phyloP scores from a whole-genome alignment of 1,140 invertebrate genomes.

The Eubasilissa regina region DNA sequence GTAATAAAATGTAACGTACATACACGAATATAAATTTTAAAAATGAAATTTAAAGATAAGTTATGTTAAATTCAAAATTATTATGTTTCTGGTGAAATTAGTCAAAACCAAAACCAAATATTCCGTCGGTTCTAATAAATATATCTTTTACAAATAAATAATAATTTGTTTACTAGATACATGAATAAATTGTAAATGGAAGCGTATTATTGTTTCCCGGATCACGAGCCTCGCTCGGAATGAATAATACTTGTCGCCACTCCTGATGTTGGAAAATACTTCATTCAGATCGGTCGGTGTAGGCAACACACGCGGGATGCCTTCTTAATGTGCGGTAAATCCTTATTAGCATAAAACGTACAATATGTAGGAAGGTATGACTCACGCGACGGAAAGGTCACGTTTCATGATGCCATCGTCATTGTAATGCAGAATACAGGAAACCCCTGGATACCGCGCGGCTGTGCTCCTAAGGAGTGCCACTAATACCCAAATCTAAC shows the following conservation, averaged over 20 bases:
- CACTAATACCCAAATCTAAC: too few species aligned
- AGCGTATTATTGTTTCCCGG: not conserved
- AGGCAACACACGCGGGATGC: slow-evolving; percentile 15
- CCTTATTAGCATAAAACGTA: not conserved
- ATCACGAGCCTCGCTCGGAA: not conserved
- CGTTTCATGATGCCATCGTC: slow-evolving; percentile 4
- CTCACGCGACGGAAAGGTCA: slow-evolving; percentile 18
- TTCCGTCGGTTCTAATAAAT: too few species aligned
- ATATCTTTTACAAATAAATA: too few species aligned
- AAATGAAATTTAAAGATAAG: too few species aligned
- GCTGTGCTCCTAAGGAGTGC: not conserved
- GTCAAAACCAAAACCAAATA: too few species aligned
- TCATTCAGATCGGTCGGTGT: not conserved
- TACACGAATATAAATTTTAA: too few species aligned
- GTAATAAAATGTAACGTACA: too few species aligned
- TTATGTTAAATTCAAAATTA: too few species aligned
- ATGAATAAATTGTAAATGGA: too few species aligned
- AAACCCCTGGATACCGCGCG: not conserved
- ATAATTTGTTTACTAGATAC: too few species aligned
- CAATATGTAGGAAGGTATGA: slow-evolving; percentile 6
- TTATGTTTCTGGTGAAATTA: too few species aligned
- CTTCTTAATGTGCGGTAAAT: slow-evolving; percentile 9
- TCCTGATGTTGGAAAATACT: not conserved
- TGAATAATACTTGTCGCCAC: not conserved
- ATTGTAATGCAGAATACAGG: not conserved